Conservation (phyloP, 1,140 invertebrate species). For the Pachyrhynchus sulphureomaculatus region DNA sequence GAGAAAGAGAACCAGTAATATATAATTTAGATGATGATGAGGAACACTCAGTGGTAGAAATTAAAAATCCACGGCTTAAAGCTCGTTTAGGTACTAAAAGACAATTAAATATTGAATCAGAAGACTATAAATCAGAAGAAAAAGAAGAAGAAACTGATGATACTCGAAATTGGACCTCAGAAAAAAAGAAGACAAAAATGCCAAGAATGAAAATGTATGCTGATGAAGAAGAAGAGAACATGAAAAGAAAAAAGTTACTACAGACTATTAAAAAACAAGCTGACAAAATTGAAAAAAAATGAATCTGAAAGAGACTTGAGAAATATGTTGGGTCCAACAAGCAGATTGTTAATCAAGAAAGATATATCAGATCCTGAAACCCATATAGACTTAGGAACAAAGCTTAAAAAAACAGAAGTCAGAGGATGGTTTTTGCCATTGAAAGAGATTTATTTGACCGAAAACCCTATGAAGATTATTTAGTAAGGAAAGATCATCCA, state of each 20-base stretch:
- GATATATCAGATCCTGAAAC: constrained; percentile 6
- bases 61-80: constrained; percentile 49
- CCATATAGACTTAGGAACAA: constrained; percentile 37
- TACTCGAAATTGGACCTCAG: background rate
- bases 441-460: constrained; percentile 18
- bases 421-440: constrained; percentile 38
- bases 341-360: constrained; percentile 17
- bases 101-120: constrained; percentile 16
- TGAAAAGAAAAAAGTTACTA: constrained; percentile 50
- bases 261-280: constrained; percentile 44
- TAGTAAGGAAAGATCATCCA: background rate
- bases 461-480: background rate
- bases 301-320: constrained; percentile 37
- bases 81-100: constrained; percentile 52
- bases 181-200: constrained; percentile 56
- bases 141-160: constrained; percentile 38
- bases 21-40: constrained; percentile 8
- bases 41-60: constrained; percentile 23
- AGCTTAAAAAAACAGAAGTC: constrained; percentile 44
- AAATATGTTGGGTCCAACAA: constrained; percentile 36
- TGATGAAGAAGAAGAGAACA: constrained; percentile 78
- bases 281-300: constrained; percentile 39
- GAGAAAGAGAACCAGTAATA: constrained; percentile 36
- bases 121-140: constrained; percentile 44
- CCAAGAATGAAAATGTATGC: constrained; percentile 83